Conservation (phyloP, 2,797 vertebrate species). For the Hydrocynus forskahlii region DNA sequence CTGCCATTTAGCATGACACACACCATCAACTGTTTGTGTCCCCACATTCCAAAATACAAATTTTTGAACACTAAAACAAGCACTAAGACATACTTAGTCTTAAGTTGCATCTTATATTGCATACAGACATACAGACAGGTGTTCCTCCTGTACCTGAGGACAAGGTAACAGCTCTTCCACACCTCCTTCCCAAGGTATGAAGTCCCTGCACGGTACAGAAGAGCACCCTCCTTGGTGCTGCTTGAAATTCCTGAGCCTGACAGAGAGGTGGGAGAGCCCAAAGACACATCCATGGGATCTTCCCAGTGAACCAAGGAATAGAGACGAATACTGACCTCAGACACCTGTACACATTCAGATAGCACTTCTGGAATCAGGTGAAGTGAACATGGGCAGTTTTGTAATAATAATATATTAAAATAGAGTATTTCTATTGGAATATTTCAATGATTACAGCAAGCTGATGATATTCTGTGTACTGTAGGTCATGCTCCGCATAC, state of each 20-base stretch:
- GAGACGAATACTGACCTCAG: conserved; percentile 82
- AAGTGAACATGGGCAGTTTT: neutral
- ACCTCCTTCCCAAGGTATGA: conserved; percentile 94
- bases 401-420: no score
- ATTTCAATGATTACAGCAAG: conserved; percentile 7
- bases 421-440: no score
- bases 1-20: neutral
- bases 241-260: conserved; percentile 58
- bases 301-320: conserved; percentile 98
- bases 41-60: no score
- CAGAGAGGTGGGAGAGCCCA: conserved; percentile 71
- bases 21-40: no score
- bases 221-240: conserved; percentile 86
- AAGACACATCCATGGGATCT: conserved; percentile 86
- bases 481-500: conserved; percentile 68
- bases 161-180: conserved; percentile 94
- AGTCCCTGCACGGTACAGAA: conserved; percentile 88
- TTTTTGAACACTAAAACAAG: no score
- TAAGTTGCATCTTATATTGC: neutral
- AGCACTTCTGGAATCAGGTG: neutral
- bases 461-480: neutral
- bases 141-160: conserved; percentile 84
- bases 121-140: neutral
- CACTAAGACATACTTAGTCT: no score
- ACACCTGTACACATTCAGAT: conserved; percentile 72